These are phyloP conservation scores for Acropora yongei DNA, from an alignment of 64 coral and sea anemone species.

Conservation along the genomic window DNA sequence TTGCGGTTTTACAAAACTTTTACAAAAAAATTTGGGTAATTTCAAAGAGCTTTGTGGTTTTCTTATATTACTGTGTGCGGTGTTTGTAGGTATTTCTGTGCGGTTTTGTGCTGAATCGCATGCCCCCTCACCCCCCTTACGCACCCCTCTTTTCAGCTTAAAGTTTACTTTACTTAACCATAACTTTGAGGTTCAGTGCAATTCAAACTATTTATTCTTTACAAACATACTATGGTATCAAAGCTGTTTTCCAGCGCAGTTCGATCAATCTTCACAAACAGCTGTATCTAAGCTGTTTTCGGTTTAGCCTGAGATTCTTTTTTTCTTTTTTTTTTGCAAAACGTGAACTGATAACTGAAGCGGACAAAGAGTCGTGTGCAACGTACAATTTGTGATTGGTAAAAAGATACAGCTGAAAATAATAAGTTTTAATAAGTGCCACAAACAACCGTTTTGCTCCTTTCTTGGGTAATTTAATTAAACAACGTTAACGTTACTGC, in stretches of 20 bases:
- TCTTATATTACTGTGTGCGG: not conserved
- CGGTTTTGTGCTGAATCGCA: not conserved
- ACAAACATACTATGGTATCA: not conserved
- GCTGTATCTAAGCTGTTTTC: not conserved
- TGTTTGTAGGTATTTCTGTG: constrained; percentile 2
- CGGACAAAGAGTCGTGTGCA: constrained; percentile 7
- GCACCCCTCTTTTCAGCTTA: not conserved
- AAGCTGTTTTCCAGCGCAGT: constrained; percentile 9
- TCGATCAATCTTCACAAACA: constrained; percentile 9
- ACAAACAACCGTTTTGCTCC: not conserved
- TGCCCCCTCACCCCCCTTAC: not conserved
- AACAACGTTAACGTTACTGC: not conserved
- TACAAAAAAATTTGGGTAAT: no score
- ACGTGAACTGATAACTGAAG: constrained; percentile 8
- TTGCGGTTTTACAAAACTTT: no score
- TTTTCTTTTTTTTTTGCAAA: constrained; percentile 11
- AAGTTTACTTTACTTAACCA: constrained; percentile 19
- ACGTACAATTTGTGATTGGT: constrained; percentile 9
- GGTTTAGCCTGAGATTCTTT: not conserved
- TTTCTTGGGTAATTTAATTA: not conserved
- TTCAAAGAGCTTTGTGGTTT: not conserved
- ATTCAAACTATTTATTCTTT: constrained; percentile 12
- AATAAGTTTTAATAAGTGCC: constrained; percentile 14
- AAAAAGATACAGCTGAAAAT: not conserved
- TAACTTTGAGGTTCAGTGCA: constrained; percentile 2